These are phyloP conservation scores for Kuschelorhynchus macadamiae DNA, from an alignment of 2,888 invertebrate species.

Conservation along the genomic window DNA sequence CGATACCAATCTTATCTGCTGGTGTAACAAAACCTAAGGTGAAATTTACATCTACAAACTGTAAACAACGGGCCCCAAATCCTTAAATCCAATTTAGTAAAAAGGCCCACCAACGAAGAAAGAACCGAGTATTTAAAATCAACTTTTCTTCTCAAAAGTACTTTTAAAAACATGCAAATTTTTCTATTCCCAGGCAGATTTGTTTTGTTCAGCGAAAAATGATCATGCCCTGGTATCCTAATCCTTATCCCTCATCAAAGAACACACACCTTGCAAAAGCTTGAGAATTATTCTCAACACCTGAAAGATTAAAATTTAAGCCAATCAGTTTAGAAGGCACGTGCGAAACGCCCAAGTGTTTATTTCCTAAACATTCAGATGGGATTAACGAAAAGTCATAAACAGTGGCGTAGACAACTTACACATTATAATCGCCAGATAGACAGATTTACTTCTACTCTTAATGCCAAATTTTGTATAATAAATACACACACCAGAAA, in stretches of 20 bases:
- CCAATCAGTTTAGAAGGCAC: slow-evolving; percentile 50
- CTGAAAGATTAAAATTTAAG: slow-evolving; percentile 49
- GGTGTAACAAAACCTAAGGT: too few species aligned
- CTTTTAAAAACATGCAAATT: slow-evolving; percentile 38
- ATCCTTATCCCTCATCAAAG: slow-evolving; percentile 24
- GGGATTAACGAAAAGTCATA: slow-evolving; percentile 31
- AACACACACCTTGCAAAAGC: slow-evolving; percentile 45
- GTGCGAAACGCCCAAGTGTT: slow-evolving; percentile 51
- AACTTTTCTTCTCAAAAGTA: slow-evolving; percentile 11
- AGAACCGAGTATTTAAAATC: slow-evolving; percentile 5
- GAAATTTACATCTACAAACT: too few species aligned
- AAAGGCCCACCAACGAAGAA: slow-evolving; percentile 25
- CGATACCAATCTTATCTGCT: too few species aligned
- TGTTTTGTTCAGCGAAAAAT: slow-evolving; percentile 1
- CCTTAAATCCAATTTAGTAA: neutral
- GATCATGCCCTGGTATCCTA: slow-evolving; percentile 20
- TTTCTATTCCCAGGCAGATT: slow-evolving; percentile 9
- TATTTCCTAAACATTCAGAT: slow-evolving; percentile 47
- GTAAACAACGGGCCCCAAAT: too few species aligned
- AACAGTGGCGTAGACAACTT: slow-evolving; percentile 4
- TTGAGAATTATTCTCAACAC: slow-evolving; percentile 50
- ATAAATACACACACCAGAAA: too few species aligned
- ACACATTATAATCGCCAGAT: too few species aligned
- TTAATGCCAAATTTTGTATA: too few species aligned
- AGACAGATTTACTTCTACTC: too few species aligned